phyloP scores from a whole-genome alignment of 92 coral and sea anemone species.

The Pocillopora meandrina region DNA sequence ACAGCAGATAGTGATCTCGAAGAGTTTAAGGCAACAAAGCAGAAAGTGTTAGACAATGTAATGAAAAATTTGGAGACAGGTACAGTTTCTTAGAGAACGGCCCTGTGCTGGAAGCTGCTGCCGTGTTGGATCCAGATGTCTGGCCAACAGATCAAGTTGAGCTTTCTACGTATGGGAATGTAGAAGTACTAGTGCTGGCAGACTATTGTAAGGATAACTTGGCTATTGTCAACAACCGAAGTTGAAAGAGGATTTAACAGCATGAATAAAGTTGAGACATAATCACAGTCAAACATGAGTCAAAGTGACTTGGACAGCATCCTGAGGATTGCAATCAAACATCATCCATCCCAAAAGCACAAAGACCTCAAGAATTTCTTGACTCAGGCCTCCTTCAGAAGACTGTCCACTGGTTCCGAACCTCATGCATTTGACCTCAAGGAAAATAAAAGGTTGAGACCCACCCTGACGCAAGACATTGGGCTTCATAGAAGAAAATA shows the following conservation, averaged over 20 bases:
- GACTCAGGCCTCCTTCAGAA: constrained; percentile 20
- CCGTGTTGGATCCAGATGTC: constrained; percentile 26
- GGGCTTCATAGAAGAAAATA: neutral
- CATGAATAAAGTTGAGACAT: constrained; percentile 18
- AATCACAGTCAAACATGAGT: constrained; percentile 11
- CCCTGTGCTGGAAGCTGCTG: constrained; percentile 27
- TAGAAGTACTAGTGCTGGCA: neutral
- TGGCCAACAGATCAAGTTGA: constrained; percentile 10
- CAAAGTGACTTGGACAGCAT: constrained; percentile 5
- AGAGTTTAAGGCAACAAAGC: too few species aligned
- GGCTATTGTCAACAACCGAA: constrained; percentile 34
- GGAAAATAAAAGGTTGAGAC: constrained; percentile 24
- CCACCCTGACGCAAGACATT: constrained; percentile 20
- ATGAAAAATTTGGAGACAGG: constrained; percentile 12
- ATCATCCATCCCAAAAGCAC: constrained; percentile 16
- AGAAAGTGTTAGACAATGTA: neutral
- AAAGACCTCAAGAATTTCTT: constrained; percentile 11
- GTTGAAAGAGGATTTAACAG: constrained; percentile 17
- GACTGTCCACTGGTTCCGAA: constrained; percentile 22
- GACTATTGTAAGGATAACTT: constrained; percentile 12
- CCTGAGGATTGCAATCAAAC: constrained; percentile 8
- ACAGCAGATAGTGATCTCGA: neutral
- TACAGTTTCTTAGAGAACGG: constrained; percentile 12
- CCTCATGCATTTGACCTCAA: constrained; percentile 5
- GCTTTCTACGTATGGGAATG: constrained; percentile 15